Conservation (phyloP, 2,797 vertebrate genomes). For the Pempheris klunzingeri region DNA sequence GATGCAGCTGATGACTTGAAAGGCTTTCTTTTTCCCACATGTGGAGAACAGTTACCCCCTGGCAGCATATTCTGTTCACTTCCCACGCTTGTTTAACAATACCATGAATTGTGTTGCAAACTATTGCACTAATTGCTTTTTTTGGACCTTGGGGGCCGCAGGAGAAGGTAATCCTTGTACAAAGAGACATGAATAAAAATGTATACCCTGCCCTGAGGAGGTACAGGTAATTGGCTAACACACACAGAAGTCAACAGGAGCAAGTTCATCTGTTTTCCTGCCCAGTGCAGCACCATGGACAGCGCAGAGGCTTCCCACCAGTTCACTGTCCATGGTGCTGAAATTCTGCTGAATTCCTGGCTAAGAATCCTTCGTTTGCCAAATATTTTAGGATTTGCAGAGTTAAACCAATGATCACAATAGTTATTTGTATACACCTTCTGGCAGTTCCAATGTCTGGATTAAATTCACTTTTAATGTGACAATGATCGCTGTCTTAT, state of each 20-base stretch:
- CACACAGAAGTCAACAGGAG: slow-evolving; percentile 10
- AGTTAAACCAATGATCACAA: background rate
- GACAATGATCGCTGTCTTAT: background rate
- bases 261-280: background rate
- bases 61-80: slow-evolving; percentile 27
- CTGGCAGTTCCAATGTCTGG: no score
- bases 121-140: slow-evolving; percentile 41
- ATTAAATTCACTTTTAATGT: background rate
- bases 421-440: background rate
- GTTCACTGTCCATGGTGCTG: slow-evolving; percentile 55
- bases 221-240: slow-evolving; percentile 38
- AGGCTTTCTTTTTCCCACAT: slow-evolving; percentile 43
- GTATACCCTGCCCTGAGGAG: slow-evolving; percentile 1
- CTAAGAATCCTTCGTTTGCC: background rate
- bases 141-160: background rate
- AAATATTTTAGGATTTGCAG: background rate
- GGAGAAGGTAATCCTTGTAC: slow-evolving; percentile 16
- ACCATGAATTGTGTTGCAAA: slow-evolving; percentile 47
- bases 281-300: slow-evolving; percentile 63
- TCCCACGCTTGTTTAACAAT: slow-evolving; percentile 53
- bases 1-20: slow-evolving; percentile 50
- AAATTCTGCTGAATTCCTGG: background rate
- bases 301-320: background rate
- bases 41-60: slow-evolving; percentile 34
- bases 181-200: slow-evolving; percentile 29